Conservation (phyloP, 2,888 invertebrate species). For the Nineta flava region DNA sequence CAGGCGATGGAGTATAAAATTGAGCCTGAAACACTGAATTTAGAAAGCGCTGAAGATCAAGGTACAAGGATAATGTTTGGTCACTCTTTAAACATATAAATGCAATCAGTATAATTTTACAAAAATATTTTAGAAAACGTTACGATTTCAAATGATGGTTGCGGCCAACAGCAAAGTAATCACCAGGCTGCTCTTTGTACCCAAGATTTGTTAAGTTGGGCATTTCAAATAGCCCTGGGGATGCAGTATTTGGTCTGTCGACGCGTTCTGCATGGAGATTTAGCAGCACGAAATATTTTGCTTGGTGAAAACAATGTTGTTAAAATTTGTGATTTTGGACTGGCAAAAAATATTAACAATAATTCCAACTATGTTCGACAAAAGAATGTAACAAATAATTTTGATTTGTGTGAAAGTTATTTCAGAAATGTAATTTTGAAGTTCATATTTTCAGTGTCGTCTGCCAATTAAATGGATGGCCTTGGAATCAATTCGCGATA, state of each 20-base stretch:
- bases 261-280: constrained; percentile 69
- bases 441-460: constrained; percentile 38
- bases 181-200: constrained; percentile 62
- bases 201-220: constrained; percentile 74
- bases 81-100: too few relatives aligned
- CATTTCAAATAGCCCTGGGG: too few relatives aligned
- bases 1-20: too few relatives aligned
- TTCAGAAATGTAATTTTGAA: neutral
- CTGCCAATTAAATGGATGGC: constrained; percentile 96
- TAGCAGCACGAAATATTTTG: constrained; percentile 82
- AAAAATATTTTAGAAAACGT: constrained; percentile 28
- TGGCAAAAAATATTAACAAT: constrained; percentile 82
- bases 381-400: constrained; percentile 65
- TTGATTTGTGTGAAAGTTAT: too few relatives aligned
- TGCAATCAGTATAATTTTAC: too few relatives aligned
- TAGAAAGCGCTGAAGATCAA: too few relatives aligned
- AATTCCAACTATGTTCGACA: constrained; percentile 82
- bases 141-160: constrained; percentile 36
- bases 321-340: constrained; percentile 93
- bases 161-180: constrained; percentile 47
- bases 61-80: too few relatives aligned
- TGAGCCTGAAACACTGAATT: too few relatives aligned
- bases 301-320: constrained; percentile 80
- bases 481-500: constrained; percentile 79
- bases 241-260: constrained; percentile 85